Evolutionary conservation across 2,888 invertebrate genomes (phyloP).

Genomic region (Catocala sponsa): DNA sequence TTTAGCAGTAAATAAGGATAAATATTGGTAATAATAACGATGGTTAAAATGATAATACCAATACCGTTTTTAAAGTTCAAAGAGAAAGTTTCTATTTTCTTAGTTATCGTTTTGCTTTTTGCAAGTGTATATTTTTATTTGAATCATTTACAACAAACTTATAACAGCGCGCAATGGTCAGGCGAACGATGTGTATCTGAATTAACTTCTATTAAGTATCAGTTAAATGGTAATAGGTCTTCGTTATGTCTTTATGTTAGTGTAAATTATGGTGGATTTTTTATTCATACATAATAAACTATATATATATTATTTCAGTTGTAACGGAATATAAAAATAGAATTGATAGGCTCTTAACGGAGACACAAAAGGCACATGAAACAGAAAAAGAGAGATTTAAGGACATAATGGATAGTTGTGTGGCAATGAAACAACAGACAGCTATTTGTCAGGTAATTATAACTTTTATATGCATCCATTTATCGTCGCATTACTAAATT

Average conservation of each 20-base stretch:
- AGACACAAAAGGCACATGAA: slow-evolving; percentile 70
- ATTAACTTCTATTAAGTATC: slow-evolving; percentile 74
- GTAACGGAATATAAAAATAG: slow-evolving; percentile 78
- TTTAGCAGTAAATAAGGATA: not conserved
- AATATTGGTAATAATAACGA: not conserved
- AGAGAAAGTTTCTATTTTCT: slow-evolving; percentile 57
- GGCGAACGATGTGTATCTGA: slow-evolving; percentile 74
- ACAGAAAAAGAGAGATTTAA: slow-evolving; percentile 70
- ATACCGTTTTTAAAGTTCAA: slow-evolving; percentile 51
- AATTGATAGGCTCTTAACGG: slow-evolving; percentile 74
- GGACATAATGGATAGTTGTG: slow-evolving; percentile 77
- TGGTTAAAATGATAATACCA: slow-evolving; percentile 47
- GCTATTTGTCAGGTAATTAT: slow-evolving; percentile 72
- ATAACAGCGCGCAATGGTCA: slow-evolving; percentile 60
- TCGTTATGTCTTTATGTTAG: not conserved
- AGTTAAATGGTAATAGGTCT: slow-evolving; percentile 66
- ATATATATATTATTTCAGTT: slow-evolving; percentile 58
- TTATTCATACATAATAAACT: too few species aligned
- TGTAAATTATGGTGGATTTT: not conserved
- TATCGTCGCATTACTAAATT: not conserved
- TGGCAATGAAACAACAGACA: slow-evolving; percentile 78
- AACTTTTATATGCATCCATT: not conserved
- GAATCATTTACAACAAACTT: slow-evolving; percentile 65
- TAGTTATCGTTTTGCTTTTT: slow-evolving; percentile 55
- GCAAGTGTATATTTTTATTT: slow-evolving; percentile 66